These are phyloP conservation scores for Glyptemys insculpta DNA, from an alignment of 2,797 vertebrate species.

Conservation along the genomic window DNA sequence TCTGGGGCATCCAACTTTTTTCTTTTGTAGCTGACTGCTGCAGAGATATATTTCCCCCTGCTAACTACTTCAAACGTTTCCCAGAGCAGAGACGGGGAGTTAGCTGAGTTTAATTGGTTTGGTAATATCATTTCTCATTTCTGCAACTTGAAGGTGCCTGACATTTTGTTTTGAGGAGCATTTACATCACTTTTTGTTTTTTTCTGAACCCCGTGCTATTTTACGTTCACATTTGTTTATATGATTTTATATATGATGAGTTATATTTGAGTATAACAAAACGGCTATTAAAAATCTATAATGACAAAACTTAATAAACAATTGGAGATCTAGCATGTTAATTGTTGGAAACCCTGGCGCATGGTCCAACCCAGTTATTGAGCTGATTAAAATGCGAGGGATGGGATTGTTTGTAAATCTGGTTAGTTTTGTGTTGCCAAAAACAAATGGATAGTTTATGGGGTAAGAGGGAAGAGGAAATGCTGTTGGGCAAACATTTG, in stretches of 20 bases:
- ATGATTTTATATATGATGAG: not conserved
- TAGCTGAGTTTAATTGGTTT: constrained; percentile 61
- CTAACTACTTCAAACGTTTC: constrained; percentile 24
- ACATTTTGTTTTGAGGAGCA: constrained; percentile 55
- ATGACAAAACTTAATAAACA: constrained; percentile 4
- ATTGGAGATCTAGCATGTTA: constrained; percentile 44
- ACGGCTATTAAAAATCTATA: constrained; percentile 42
- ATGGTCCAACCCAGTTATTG: constrained; percentile 33
- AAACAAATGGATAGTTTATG: not conserved
- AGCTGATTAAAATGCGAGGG: constrained; percentile 13
- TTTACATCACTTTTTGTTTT: constrained; percentile 24
- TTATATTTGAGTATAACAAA: constrained; percentile 13
- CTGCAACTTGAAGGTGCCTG: constrained; percentile 51
- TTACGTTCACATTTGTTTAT: constrained; percentile 25
- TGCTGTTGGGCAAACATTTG: not conserved
- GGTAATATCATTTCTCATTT: constrained; percentile 28
- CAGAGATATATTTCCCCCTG: constrained; percentile 33
- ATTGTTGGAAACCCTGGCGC: not conserved
- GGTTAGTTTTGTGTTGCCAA: not conserved
- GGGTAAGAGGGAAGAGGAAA: not conserved
- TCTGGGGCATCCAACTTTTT: not conserved
- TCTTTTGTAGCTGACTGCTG: constrained; percentile 12
- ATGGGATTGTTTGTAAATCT: not conserved
- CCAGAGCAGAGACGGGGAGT: not conserved
- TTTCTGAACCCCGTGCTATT: constrained; percentile 36